Percentiles rank a stretch among this genome's conserved stretches.
Evolutionary conservation across 2,113 vertebrate genomes (phyloP).

Genomic region (Ovis canadensis): DNA sequence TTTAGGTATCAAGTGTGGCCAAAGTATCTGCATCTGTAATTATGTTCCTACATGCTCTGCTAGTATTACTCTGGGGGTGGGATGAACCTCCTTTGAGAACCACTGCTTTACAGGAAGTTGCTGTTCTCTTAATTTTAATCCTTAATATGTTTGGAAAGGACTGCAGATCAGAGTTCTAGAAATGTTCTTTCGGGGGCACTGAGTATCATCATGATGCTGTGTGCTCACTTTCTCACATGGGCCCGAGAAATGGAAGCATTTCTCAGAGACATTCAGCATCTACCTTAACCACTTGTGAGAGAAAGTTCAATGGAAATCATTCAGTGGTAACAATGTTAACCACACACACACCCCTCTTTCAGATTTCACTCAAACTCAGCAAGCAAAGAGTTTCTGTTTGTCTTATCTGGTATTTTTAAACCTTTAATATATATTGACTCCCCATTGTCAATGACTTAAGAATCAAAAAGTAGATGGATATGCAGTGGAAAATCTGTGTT

Average conservation of each 20-base stretch:
- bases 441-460: slow-evolving; percentile 29
- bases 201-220: background rate
- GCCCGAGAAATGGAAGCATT: background rate
- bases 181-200: background rate
- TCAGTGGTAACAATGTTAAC: background rate
- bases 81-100: background rate
- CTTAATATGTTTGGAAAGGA: background rate
- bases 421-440: slow-evolving; percentile 11
- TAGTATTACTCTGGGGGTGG: background rate
- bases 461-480: slow-evolving; percentile 54
- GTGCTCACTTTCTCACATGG: background rate
- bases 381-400: slow-evolving; percentile 2
- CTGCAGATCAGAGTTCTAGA: background rate
- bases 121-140: background rate
- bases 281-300: background rate
- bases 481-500: slow-evolving; percentile 52
- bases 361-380: slow-evolving; percentile 36
- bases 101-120: background rate
- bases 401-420: slow-evolving; percentile 37
- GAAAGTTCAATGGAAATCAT: background rate
- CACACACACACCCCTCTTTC: background rate
- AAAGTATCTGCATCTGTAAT: background rate
- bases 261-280: background rate
- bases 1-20: background rate
- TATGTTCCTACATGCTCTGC: background rate